Percentiles rank a stretch among this genome's conserved stretches.
These are phyloP conservation scores for Drosophila guanche DNA, from an alignment of 1,140 invertebrate species.

Conservation along the genomic window DNA sequence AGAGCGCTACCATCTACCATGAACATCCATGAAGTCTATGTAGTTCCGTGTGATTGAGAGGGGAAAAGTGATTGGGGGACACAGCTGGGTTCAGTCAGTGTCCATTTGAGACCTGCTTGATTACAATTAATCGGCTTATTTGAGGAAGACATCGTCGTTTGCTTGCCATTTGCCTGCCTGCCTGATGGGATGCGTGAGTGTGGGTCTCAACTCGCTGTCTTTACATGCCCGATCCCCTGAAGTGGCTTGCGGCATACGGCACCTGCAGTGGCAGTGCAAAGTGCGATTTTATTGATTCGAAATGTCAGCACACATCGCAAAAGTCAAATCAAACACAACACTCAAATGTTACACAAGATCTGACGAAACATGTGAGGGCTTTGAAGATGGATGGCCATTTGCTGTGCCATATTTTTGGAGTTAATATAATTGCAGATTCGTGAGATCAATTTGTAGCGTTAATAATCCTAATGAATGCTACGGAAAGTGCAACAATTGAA, in stretches of 20 bases:
- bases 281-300: constrained; percentile 70
- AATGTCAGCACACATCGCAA: constrained; percentile 60
- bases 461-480: too few relatives aligned
- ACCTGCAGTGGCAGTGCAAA: constrained; percentile 38
- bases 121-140: constrained; percentile 82
- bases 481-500: too few relatives aligned
- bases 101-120: constrained; percentile 61
- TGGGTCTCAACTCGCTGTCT: not conserved
- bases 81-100: constrained; percentile 27
- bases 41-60: constrained; percentile 20
- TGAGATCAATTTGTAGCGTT: too few relatives aligned
- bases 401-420: constrained; percentile 2
- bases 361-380: constrained; percentile 9
- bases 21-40: constrained; percentile 8
- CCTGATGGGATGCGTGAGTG: constrained; percentile 31
- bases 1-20: too few relatives aligned
- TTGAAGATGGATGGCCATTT: not conserved
- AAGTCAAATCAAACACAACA: constrained; percentile 19
- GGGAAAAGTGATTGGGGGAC: not conserved
- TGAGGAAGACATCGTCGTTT: constrained; percentile 42
- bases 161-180: constrained; percentile 44
- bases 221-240: not conserved
- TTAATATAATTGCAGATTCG: not conserved
- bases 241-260: constrained; percentile 10
- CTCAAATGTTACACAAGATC: constrained; percentile 28